Evolutionary conservation across 2,113 vertebrate species (phyloP), one percentile per base, ranked within the genome.

Genomic region (Ovibos moschatus): DNA sequence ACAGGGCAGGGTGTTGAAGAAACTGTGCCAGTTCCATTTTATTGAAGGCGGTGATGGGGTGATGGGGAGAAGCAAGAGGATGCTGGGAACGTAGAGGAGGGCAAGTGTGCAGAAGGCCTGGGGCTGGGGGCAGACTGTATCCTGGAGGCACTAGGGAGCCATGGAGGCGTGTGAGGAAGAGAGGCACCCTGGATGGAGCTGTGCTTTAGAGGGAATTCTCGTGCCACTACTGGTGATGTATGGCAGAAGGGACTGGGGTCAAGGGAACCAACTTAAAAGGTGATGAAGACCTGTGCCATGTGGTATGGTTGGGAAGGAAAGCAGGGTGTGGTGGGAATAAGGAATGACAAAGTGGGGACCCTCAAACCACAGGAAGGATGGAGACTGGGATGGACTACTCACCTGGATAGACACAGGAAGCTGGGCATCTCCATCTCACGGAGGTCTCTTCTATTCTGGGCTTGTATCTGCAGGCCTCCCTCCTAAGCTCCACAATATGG

Each of bases 131-230:
- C 33, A 8, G 33, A 83, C 81, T 58, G 5, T 17, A 11, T 85
- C 82, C 82, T 58, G 82, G 23, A 43, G 82, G 53, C 14, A 6
- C 7, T 16, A 55, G 53, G 14, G 36, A 57, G 36, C 36, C 14
- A 7, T 3, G 23, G n/a, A 84, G n/a, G 53, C 0, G 0, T 40
- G 82, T 2, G 53, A 85, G 53, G 36, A 43, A 43, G 25, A 13
- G 36, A n/a, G 36, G 23, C 8, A 0, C 23, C 82, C 53, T 16
- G 8, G 36, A 40, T 40, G 36, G 53, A 40, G 36, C n/a, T 28
- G 53, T 40, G 82, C 53, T 58, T 28, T 57, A 40, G 53, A 40
- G 55, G 36, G 53, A 17, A 58, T 6, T 43, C 36, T 40, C 5
- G 0, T 17, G 53, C 53, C 82, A 36, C 15, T 5, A 6, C 0